Conservation (phyloP, 2,888 invertebrate genomes). For the Eretmocerus hayati region DNA sequence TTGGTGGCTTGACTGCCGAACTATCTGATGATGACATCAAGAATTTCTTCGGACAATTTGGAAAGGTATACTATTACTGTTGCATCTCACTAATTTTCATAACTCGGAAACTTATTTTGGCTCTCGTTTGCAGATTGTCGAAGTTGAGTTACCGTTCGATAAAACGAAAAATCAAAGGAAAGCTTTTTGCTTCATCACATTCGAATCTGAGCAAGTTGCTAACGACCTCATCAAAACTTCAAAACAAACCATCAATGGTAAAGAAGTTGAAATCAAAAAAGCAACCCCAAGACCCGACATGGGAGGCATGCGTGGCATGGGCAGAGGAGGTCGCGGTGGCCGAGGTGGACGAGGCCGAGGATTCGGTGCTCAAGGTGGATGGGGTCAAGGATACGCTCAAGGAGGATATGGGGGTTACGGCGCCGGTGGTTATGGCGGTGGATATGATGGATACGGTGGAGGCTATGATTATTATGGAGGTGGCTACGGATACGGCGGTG, state of each 20-base stretch:
- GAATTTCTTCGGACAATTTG: constrained; percentile 85
- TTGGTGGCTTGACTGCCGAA: constrained; percentile 89
- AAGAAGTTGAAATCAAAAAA: constrained; percentile 93
- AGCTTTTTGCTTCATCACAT: constrained; percentile 96
- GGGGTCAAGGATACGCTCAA: constrained; percentile 55
- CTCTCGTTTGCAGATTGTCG: constrained; percentile 66
- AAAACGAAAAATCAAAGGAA: constrained; percentile 94
- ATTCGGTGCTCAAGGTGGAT: constrained; percentile 49
- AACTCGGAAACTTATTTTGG: not conserved
- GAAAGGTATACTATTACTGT: constrained; percentile 63
- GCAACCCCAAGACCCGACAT: constrained; percentile 86
- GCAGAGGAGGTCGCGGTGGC: constrained; percentile 60
- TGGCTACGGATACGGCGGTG: constrained; percentile 74
- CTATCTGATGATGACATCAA: constrained; percentile 91
- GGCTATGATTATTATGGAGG: constrained; percentile 58
- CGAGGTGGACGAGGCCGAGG: constrained; percentile 54
- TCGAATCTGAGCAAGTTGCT: constrained; percentile 90
- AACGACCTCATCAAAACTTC: constrained; percentile 86
- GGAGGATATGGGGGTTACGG: constrained; percentile 56
- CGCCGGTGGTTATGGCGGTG: constrained; percentile 61
- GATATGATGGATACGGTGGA: constrained; percentile 72
- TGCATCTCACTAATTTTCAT: too few species aligned
- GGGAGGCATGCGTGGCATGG: constrained; percentile 59
- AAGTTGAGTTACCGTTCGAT: constrained; percentile 95
- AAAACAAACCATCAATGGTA: constrained; percentile 87